Evolutionary conservation across 2,113 vertebrate genomes (phyloP), one percentile per base, ranked within the genome.

Genomic region (Bubalus kerabau): DNA sequence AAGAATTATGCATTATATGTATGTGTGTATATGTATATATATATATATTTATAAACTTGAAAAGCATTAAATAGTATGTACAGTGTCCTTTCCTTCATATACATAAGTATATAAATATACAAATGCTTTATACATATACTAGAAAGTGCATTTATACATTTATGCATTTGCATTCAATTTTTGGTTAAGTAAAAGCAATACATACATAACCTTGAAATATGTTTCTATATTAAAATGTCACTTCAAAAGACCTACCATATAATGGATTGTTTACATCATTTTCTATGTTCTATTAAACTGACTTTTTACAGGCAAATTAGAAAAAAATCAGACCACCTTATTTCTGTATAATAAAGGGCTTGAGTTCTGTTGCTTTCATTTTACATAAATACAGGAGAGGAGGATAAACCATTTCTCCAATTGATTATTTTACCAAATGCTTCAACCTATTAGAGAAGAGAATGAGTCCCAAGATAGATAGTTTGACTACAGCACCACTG

Each of bases 201-300:
- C 46, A 94, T 85, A 26, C 56, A 96, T 96, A 96, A 95, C 50
- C 8, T 59, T 91, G 10, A 90, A 91, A 94, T 91, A 67, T 92
- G 67, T 95, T 94, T 14, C 19, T 26, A 5, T 91, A 36, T 95
- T 21, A 81, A 57, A 93, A 2, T 28, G 8, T 94, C 82, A 54
- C 92, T 98, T 97, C 40, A 86, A 96, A 85, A 96, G 8, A 87
- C 84, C 21, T 56, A 6, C 40, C 74, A 8, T 32, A 0, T 87
- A 87, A 97, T 96, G 57, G 74, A 93, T 83, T 91, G 86, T 95
- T 97, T 96, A 28, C 30, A 90, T 87, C 82, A 67, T 89, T 97
- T 95, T 0, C 3, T 52, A 7, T 95, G 19, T 50, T 60, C 7
- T 91, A 83, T 71, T 85, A 87, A 30, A 2, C 7, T 85, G 32